Base-by-base conservation (phyloP, 1,140 invertebrate species). In the Argopecten irradians region DNA sequence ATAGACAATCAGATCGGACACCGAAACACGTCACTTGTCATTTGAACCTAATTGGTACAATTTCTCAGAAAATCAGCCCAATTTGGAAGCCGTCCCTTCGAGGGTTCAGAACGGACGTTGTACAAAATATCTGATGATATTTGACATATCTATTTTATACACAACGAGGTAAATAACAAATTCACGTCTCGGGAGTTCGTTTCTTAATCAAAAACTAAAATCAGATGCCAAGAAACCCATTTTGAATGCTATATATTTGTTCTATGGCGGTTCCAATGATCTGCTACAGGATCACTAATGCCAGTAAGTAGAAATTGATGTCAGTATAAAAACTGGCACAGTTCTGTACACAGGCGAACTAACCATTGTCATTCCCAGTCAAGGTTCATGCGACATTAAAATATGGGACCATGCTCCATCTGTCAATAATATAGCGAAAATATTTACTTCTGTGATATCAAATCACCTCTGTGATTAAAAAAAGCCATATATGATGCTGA, bases 71-170 rank as follows among this genome's bases (percentile, higher is more conserved):
- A 71, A 71, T n/a, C 14, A n/a, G 14, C 28, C 55, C 55, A 71
- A 71, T 71, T 71, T 71, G 55, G 55, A 71, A 71, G 55, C n/a
- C 55, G 55, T 71, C 55, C 55, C 55, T 71, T 16, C 11, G 55
- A 71, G 55, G 11, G 55, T 71, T 71, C 8, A 71, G 8, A 71
- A 28, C 1, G 55, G n/a, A 71, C 55, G 1, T n/a, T 71, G 55
- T 71, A 71, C 55, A 71, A 71, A n/a, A 71, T 71, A 71, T 71
- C n/a, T 71, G 55, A 71, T 71, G 55, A 71, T 71, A 11, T 28
- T 16, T 71, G 55, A 71, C 55, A 71, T n/a, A 71, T 71, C 14
- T 71, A 11, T 71, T 71, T n/a, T 71, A 71, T 11, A 16, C 55
- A 5, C 7, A 71, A 22, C 22, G 55, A 71, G 16, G n/a, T 28